phyloP scores from a whole-genome alignment of 2,113 vertebrate genomes.

The Xiphophorus couchianus region DNA sequence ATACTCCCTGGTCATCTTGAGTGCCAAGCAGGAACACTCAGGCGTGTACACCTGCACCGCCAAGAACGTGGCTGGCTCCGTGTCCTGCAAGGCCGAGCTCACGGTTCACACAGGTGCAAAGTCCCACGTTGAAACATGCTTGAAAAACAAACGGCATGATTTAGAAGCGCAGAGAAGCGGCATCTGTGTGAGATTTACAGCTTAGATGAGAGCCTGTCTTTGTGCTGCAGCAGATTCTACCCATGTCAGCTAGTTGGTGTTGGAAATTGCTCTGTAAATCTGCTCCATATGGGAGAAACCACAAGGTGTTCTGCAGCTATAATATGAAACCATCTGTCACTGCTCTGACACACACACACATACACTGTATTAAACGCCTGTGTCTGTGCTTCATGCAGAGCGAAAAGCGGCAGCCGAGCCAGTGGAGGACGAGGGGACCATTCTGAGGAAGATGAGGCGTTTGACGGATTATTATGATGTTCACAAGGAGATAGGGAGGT shows the following conservation, averaged over 20 bases:
- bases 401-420: conserved; percentile 73
- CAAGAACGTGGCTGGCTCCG: conserved; percentile 87
- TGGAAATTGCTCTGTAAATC: conserved; percentile 31
- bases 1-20: conserved; percentile 91
- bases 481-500: conserved; percentile 94
- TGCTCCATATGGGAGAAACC: conserved; percentile 43
- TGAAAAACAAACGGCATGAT: background rate
- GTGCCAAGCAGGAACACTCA: conserved; percentile 79
- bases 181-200: background rate
- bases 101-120: conserved; percentile 84
- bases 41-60: conserved; percentile 93
- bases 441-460: conserved; percentile 85
- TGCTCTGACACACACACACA: conserved; percentile 28
- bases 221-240: background rate
- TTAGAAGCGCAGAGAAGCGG: background rate
- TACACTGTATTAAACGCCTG: conserved; percentile 8
- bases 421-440: conserved; percentile 83
- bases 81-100: conserved; percentile 95
- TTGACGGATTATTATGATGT: conserved; percentile 90
- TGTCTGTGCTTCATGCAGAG: conserved; percentile 71
- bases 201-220: background rate
- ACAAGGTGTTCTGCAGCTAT: conserved; percentile 40
- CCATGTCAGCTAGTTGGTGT: background rate
- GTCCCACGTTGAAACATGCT: background rate
- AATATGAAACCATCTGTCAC: conserved; percentile 63